phyloP scores from a whole-genome alignment of 2,113 vertebrate species.

The Vombatus ursinus region DNA sequence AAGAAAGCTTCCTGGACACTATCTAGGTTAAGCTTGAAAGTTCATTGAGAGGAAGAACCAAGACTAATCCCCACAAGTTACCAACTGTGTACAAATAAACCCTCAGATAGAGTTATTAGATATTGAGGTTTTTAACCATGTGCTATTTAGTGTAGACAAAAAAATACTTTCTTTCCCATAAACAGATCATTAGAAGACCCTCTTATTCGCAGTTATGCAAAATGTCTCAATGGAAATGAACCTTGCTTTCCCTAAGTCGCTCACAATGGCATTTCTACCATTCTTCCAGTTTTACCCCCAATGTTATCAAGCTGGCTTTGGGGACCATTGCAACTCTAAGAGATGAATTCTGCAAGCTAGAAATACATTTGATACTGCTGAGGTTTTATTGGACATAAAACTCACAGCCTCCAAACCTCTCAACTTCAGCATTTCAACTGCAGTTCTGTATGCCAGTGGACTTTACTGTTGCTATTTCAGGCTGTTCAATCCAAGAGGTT shows the following conservation, averaged over 20 bases:
- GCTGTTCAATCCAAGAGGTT: not conserved
- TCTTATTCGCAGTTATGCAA: not conserved
- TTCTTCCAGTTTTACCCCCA: not conserved
- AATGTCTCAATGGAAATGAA: conserved; percentile 1
- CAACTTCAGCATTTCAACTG: not conserved
- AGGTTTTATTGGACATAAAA: conserved; percentile 52
- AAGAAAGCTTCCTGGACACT: not conserved
- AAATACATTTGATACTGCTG: conserved; percentile 60
- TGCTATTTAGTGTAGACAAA: conserved; percentile 21
- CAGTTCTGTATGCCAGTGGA: not conserved
- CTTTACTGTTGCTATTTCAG: not conserved
- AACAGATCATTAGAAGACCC: not conserved
- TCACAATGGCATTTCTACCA: not conserved
- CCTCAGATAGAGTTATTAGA: not conserved
- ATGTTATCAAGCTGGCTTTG: not conserved
- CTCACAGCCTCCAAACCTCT: conserved; percentile 16
- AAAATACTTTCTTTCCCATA: conserved; percentile 21
- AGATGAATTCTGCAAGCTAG: conserved; percentile 15
- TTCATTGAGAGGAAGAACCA: not conserved
- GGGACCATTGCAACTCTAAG: conserved; percentile 58
- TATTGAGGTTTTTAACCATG: not conserved
- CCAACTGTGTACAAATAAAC: conserved; percentile 26
- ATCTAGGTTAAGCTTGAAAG: not conserved
- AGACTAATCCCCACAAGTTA: not conserved
- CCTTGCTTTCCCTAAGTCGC: conserved; percentile 2